Percentiles rank a stretch among this genome's conserved stretches.
Evolutionary conservation across 1,140 invertebrate species (phyloP).

Genomic region (Platyscapa corneri): DNA sequence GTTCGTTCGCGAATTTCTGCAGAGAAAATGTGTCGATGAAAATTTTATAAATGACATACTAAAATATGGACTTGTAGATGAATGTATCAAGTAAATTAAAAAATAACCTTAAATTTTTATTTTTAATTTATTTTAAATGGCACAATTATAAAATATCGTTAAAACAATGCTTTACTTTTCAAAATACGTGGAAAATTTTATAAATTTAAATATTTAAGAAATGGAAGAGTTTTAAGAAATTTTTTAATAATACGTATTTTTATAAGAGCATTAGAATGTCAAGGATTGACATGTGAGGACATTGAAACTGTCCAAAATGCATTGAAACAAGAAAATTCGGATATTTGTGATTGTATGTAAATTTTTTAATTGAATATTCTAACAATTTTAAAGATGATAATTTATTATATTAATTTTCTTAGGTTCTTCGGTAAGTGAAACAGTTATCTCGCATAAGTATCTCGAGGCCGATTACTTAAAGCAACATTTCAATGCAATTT

Average conservation of each 20-base stretch:
- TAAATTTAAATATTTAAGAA: background rate
- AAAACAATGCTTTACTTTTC: background rate
- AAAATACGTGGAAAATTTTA: background rate
- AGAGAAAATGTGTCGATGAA: constrained; percentile 49
- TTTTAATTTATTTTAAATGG: background rate
- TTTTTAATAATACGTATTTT: background rate
- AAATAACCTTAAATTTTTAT: too few species aligned
- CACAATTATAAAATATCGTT: too few species aligned
- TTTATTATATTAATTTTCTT: background rate
- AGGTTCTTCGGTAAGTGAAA: constrained; percentile 15
- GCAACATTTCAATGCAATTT: constrained; percentile 51
- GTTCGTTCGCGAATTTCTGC: constrained; percentile 43
- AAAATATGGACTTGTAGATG: constrained; percentile 45
- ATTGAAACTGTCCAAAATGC: background rate
- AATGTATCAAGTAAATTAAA: constrained; percentile 45
- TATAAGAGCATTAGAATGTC: background rate
- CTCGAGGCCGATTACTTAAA: constrained; percentile 45
- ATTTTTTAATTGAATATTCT: background rate
- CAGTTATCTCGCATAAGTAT: background rate
- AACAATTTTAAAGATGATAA: background rate
- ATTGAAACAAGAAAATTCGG: background rate
- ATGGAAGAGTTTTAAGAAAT: background rate
- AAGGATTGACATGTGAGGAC: constrained; percentile 40
- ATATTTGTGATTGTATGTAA: constrained; percentile 32
- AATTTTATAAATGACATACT: constrained; percentile 48